Evolutionary conservation across 2,797 vertebrate genomes (phyloP).

Genomic region (Bradypodion pumilum): DNA sequence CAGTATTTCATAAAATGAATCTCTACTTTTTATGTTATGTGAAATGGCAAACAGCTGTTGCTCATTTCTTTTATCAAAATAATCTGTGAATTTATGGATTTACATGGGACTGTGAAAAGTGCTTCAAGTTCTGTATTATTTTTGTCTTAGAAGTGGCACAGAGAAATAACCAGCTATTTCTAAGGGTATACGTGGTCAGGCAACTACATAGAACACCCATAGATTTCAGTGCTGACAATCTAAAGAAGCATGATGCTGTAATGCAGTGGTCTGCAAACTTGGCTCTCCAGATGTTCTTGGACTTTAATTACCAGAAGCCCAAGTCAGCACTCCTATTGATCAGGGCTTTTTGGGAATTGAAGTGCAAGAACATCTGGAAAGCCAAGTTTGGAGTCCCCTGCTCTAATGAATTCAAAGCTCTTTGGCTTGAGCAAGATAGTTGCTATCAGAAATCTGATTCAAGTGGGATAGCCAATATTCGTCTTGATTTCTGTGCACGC

Average conservation of each 20-base stretch:
- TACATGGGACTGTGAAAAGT: not conserved
- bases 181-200: not conserved
- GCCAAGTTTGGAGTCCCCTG: no score
- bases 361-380: no score
- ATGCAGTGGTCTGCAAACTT: no score
- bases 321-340: no score
- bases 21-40: slow-evolving; percentile 1
- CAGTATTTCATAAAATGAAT: not conserved
- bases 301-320: no score
- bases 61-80: slow-evolving; percentile 12
- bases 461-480: not conserved
- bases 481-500: not conserved
- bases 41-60: slow-evolving; percentile 11
- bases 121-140: not conserved
- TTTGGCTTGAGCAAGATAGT: not conserved
- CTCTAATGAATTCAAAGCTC: not conserved
- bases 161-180: not conserved
- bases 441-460: not conserved
- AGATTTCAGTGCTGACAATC: not conserved
- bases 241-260: not conserved
- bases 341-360: no score
- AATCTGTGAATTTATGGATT: not conserved
- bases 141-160: not conserved
- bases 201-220: not conserved
- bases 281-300: no score